Conservation (phyloP, 2,797 vertebrate species). For the Hydrocynus forskahlii region DNA sequence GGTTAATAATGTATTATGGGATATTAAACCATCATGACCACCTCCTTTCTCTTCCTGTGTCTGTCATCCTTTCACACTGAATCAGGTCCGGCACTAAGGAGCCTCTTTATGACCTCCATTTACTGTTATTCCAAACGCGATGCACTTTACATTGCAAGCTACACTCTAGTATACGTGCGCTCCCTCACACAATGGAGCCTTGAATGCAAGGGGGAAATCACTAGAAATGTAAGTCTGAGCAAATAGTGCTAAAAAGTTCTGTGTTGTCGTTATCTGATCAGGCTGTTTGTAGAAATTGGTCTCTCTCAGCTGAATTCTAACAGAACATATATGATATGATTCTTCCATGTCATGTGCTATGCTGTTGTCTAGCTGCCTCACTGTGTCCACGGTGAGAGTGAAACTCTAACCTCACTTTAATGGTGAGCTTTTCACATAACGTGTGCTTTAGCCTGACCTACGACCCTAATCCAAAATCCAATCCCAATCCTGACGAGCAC, state of each 20-base stretch:
- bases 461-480: conserved; percentile 1
- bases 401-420: background rate
- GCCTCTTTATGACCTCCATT: conserved; percentile 34
- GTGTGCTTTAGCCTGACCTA: background rate
- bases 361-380: background rate
- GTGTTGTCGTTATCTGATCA: background rate
- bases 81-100: conserved; percentile 36
- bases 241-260: background rate
- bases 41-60: conserved; percentile 41
- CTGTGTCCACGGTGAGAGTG: background rate
- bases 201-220: background rate
- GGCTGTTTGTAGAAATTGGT: background rate
- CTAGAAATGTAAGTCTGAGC: background rate
- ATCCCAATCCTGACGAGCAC: background rate
- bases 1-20: conserved; percentile 53
- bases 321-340: too few relatives aligned
- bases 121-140: conserved; percentile 27
- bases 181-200: too few relatives aligned
- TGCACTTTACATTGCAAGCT: conserved; percentile 26
- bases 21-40: conserved; percentile 46
- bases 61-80: conserved; percentile 45
- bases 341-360: background rate
- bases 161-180: background rate
- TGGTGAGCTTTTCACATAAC: background rate
- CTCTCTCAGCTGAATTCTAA: background rate